These are phyloP conservation scores for Eumaeus atala DNA, from an alignment of 1,140 invertebrate genomes.

Conservation along the genomic window DNA sequence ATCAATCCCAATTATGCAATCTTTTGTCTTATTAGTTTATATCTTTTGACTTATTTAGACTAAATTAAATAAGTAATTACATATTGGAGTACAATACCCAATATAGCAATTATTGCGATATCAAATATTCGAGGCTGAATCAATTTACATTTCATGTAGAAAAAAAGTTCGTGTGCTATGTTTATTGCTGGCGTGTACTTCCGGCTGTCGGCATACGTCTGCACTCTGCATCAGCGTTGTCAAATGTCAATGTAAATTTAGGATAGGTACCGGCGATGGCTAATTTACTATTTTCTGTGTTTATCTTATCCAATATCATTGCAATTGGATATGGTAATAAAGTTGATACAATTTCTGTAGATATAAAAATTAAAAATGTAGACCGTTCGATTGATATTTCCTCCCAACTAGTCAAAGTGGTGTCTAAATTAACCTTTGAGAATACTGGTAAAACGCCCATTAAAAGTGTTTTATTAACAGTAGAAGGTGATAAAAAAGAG, in stretches of 20 bases:
- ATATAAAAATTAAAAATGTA: constrained; percentile 86
- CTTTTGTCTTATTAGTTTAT: too few species aligned
- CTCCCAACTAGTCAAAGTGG: constrained; percentile 91
- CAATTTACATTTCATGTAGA: neutral
- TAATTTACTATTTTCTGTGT: constrained; percentile 45
- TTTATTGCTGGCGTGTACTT: constrained; percentile 60
- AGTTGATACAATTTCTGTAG: constrained; percentile 58
- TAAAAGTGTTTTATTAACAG: constrained; percentile 81
- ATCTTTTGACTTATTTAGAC: too few species aligned
- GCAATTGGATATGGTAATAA: constrained; percentile 39
- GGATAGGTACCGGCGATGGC: constrained; percentile 48
- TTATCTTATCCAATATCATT: constrained; percentile 43
- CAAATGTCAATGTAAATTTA: constrained; percentile 51
- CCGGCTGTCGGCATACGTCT: constrained; percentile 32
- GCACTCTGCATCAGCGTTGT: constrained; percentile 42
- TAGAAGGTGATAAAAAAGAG: constrained; percentile 78
- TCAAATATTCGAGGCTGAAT: neutral
- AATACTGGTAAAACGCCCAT: constrained; percentile 84
- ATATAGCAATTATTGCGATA: neutral
- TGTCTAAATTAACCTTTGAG: constrained; percentile 85
- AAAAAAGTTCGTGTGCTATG: constrained; percentile 23
- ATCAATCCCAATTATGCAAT: too few species aligned
- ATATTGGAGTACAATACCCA: neutral
- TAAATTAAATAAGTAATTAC: too few species aligned
- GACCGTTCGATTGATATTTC: constrained; percentile 90